Base-by-base conservation (phyloP, 1,140 invertebrate genomes). In the Pseudomyrmex dendroicus region DNA sequence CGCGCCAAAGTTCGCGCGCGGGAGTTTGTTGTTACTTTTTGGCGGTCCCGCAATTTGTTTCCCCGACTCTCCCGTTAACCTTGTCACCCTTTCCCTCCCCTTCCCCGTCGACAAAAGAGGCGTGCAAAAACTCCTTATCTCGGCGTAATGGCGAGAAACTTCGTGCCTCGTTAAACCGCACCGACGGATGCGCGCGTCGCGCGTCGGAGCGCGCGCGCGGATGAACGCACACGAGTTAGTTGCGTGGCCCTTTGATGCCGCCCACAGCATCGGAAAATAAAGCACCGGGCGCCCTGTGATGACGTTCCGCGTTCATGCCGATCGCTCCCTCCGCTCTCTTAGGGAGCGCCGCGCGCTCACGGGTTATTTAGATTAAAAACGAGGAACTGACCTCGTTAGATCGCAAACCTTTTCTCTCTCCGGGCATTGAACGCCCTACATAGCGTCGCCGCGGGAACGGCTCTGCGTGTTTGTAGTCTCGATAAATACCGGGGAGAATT, bases 241-340 rank as follows among this genome's bases (percentile, higher is more conserved):
- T 80, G 76, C 76, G 76, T 80, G 76, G 76, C 76, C 76, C 76
- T 80, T 80, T 80, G 76, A 80, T 80, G 76, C 76, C 76, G 76
- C 54, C 76, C 54, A 80, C 12, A 80, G 80, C 57, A 61, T 73
- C 68, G 72, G 80, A 82, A 82, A 82, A 82, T 82, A 82, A 62
- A 82, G 57, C 72, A 35, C 35, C 80, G 76, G 76, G 54, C 35
- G 44, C 54, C 44, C 59, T 25, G 48, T 48, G 57, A 76, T n/a
- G 59, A 76, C 48, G 70, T 35, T 1, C 61, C 80, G 35, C 35
- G 80, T 82, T 82, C 70, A 62, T 76, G 73, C 70, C 57, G 72
- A 82, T 73, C 80, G 44, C 50, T 35, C 72, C 72, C 59, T 61
- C 70, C 46, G 35, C 56, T 50, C 61, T 76, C 73, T 74, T 63